Base-by-base conservation (phyloP, 2,113 vertebrate species). In the Austrofundulus limnaeus region DNA sequence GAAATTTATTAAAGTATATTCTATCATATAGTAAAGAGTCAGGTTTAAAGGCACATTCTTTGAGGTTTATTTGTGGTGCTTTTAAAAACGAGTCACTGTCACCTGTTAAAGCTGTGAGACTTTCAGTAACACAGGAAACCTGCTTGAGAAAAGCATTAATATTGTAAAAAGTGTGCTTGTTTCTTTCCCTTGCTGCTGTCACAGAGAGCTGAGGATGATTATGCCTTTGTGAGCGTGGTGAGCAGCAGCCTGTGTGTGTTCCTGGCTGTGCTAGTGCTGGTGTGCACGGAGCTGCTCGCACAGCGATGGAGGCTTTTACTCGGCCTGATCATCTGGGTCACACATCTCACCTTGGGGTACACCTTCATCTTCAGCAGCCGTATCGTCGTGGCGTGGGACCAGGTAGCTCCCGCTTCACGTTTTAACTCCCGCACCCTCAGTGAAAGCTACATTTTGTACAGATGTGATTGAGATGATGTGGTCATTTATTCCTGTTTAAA, bases 281-380 rank as follows among this genome's bases (percentile, higher is more conserved):
- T 97, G 20, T 98, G 93, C 2, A 78, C 88, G 0, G 96, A 96
- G 38, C 89, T 92, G 14, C 89, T 96, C 0, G 87, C 93, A 6
- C 94, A 92, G 64, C 91, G 91, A 46, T 95, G 95, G 93, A 93
- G 96, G 9, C 80, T 39, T 0, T 62, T 92, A 2, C 91, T 94
- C 31, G 95, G 95, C 0, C 70, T 94, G 15, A 65, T 90, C 9
- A 89, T 94, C 38, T 99, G 96, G 94, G 78, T 88, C 81, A 95
- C 95, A 66, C 94, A 98, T 53, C 65, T 98, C 84, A 84, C 85
- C 0, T 87, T 98, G 78, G 96, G 94, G 77, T 97, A 92, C 0
- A 90, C 94, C 11, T 94, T 96, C 75, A 89, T 96, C 31, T 94
- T 93, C 79, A 84, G 88, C 19, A 53, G 73, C 0, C 42, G 48